Percentiles rank a stretch among this genome's conserved stretches.
phyloP scores from a whole-genome alignment of 1,140 invertebrate genomes.

The Panagrolaimus sp. region DNA sequence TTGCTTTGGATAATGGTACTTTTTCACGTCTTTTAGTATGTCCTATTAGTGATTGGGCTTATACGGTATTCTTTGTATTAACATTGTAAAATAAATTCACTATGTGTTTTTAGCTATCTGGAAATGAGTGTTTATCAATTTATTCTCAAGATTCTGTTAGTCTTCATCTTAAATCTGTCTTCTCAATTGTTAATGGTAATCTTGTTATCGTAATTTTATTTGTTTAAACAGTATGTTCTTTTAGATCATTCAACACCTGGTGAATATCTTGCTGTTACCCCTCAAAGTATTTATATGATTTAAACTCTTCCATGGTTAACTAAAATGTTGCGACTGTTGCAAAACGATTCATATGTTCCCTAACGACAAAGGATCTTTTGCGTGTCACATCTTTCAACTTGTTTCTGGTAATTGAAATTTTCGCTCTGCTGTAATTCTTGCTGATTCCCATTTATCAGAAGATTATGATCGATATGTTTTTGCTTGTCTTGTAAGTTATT shows the following conservation, averaged over 20 bases:
- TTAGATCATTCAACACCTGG: neutral
- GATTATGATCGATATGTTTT: conserved; percentile 4
- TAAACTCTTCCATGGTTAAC: neutral
- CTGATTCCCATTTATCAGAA: conserved; percentile 8
- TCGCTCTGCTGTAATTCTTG: neutral
- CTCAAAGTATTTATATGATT: neutral
- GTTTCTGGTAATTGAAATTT: neutral
- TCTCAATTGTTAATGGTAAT: too few species aligned
- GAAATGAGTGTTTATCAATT: too few species aligned
- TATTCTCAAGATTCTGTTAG: too few species aligned
- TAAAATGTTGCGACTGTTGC: too few species aligned
- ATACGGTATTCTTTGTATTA: too few species aligned
- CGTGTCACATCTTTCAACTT: neutral
- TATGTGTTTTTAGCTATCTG: too few species aligned
- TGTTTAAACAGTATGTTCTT: neutral
- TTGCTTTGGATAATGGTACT: neutral
- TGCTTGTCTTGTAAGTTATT: conserved; percentile 10
- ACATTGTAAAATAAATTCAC: too few species aligned
- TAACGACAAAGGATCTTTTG: too few species aligned
- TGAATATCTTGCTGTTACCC: neutral
- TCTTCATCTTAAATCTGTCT: too few species aligned
- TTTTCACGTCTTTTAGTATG: neutral
- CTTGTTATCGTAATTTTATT: neutral
- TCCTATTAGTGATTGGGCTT: too few species aligned
- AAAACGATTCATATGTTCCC: too few species aligned